Base-by-base conservation (phyloP, 37 sponge, comb jelly and placozoan species). In the Halichondria panicea region DNA sequence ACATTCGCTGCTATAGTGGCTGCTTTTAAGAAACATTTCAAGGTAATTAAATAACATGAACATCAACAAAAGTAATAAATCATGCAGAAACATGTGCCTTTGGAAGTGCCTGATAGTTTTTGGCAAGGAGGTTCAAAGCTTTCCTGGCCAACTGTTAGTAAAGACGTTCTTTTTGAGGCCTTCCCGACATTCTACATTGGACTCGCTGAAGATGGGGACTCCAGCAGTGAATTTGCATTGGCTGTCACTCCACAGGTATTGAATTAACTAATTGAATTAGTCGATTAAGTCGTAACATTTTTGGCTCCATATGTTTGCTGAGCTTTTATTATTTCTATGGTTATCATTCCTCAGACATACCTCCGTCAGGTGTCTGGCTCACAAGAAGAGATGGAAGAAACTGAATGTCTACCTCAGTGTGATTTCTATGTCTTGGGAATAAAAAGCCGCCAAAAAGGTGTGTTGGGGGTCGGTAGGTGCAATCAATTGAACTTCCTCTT, bases 231-330 rank as follows among this genome's bases (percentile, higher is more conserved):
- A 65, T 84, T 84, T 66, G 34, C 39, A 12, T 40, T 84, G 24
- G 72, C 55, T 5, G 31, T 84, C 33, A 58, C 77, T 0, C 72
- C 85, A 2, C 77, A 76, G 78, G 85, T 83, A 54, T 36, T n/a
- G n/a, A n/a, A n/a, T n/a, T n/a, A n/a, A n/a, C n/a, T n/a, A n/a
- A n/a, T n/a, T n/a, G n/a, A n/a, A n/a, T n/a, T n/a, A n/a, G n/a
- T n/a, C n/a, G n/a, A n/a, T n/a, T n/a, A n/a, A n/a, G n/a, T n/a
- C n/a, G n/a, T n/a, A n/a, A n/a, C n/a, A n/a, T n/a, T n/a, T n/a
- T n/a, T n/a, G n/a, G n/a, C n/a, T n/a, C n/a, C n/a, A n/a, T n/a
- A n/a, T n/a, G n/a, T n/a, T n/a, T n/a, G n/a, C n/a, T n/a, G n/a
- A n/a, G n/a, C n/a, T n/a, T 27, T 46, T 43, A 24, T 65, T 30